These are phyloP conservation scores for Alosa alosa DNA, from an alignment of 2,113 vertebrate genomes.

Conservation along the genomic window DNA sequence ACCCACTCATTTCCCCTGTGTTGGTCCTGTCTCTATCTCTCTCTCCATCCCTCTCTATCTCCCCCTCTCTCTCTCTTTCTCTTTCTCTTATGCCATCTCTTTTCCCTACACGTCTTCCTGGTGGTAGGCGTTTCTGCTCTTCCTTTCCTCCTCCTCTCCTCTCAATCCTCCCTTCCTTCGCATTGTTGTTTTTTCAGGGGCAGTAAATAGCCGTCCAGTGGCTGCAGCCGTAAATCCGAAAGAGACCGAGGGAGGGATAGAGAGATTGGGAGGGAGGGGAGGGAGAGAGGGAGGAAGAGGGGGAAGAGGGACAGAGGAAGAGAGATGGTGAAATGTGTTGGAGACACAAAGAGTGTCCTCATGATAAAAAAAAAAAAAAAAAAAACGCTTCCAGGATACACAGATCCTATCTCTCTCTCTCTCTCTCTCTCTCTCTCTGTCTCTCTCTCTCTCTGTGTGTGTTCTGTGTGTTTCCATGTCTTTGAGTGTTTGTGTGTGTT, in stretches of 20 bases:
- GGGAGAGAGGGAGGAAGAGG: not conserved
- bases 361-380: not conserved
- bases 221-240: conserved; percentile 12
- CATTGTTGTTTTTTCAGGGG: conserved; percentile 13
- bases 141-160: not conserved
- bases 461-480: not conserved
- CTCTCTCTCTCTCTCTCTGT: too few relatives aligned
- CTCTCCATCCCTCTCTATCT: not conserved
- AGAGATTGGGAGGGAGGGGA: not conserved
- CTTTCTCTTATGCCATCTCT: not conserved
- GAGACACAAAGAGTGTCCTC: not conserved
- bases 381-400: conserved; percentile 9
- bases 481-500: too few relatives aligned
- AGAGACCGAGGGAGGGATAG: not conserved
- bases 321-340: conserved; percentile 10
- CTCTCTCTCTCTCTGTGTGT: not conserved
- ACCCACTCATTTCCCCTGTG: not conserved
- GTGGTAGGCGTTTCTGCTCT: conserved; percentile 1
- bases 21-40: not conserved
- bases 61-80: conserved; percentile 7
- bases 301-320: not conserved
- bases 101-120: not conserved
- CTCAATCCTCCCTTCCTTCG: not conserved
- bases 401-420: not conserved
- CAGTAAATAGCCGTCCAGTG: conserved; percentile 13